Base-by-base conservation (phyloP, 2,888 invertebrate genomes). In the Chironomus tentans region DNA sequence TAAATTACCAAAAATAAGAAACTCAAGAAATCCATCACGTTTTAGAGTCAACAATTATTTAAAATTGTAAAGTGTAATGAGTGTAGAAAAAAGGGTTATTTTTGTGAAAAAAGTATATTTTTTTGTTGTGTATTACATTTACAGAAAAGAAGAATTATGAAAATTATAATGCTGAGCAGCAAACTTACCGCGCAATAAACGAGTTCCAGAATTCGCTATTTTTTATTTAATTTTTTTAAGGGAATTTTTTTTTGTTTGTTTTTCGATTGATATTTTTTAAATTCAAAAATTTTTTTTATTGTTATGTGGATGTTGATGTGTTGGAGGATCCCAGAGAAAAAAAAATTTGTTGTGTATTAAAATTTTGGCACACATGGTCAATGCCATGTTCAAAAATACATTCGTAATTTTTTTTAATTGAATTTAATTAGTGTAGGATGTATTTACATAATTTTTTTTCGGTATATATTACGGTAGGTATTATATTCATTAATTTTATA, bases 171-270 rank as follows among this genome's bases (percentile, higher is more conserved):
- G 47, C 62, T 62, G 62, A 73, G 73, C 65, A 62, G 73, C 73
- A 73, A 91, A 95, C 95, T 95, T 95, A 95, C 95, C 95, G 92
- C 91, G 94, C 94, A 90, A 93, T 93, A 92, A 95, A 95, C 91
- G 94, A 94, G 92, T 93, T 95, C 95, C 95, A 95, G 93, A 95
- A 95, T 92, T 93, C 93, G 93, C 95, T 95, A 93, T 62, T n/a
- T 72, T n/a, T 73, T 56, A 46, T 73, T 15, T 6, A 7, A 73
- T 73, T 62, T 62, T 62, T 38, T 46, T 50, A 18, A 13, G 38
- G 10, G 10, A 10, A 10, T 38, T 38, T 10, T 7, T 38, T 38
- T 38, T 38, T 38, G 15, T 65, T 65, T 65, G 21, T 18, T 21
- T 18, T 70, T 70, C 22, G 68, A 18, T 12, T 47, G 48, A 48